Evolutionary conservation across 2,797 vertebrate species (phyloP), one percentile per base, ranked within the genome.

Genomic region (Onychomys leucogaster): DNA sequence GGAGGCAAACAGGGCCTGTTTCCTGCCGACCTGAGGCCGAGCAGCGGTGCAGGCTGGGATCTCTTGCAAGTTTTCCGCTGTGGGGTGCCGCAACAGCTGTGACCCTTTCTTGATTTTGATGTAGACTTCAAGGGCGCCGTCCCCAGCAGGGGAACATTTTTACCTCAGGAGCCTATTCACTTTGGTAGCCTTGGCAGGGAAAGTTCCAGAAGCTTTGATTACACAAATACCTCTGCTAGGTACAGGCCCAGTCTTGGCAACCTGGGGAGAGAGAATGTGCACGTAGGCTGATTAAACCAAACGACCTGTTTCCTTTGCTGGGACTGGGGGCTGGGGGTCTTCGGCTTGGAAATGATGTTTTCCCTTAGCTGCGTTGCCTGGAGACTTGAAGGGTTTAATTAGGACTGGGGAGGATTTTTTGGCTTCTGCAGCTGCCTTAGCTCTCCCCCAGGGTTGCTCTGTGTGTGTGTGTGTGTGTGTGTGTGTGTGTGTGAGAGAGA

Each of bases 41-140:
- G 94, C 86, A 94, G 92, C 92, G 89, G 89, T 29, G 80, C 94
- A 85, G 71, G 78, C 96, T 52, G 77, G 67, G 91, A 73, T 96
- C 95, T 94, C 96, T 97, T 94, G 95, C 94, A 88, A 95, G 88
- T 92, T 90, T 55, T 63, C 95, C 65, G 1, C 96, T 67, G 94
- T 89, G 96, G 97, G 97, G 96, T 94, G 96, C 96, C 69, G 5
- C 92, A 92, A 92, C 98, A 97, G 97, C 98, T 98, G 97, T 95
- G 97, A 97, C 96, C 97, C 95, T 57, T 89, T 88, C 94, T 94
- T 80, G 95, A 96, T 97, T 97, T 97, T 96, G 97, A 96, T 97
- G 84, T 80, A 75, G 49, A 6, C 95, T 96, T 97, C 92, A 93
- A 96, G 98, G 96, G 95, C 96, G 29, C 94, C 96, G 93, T 94